Evolutionary conservation across 2,888 invertebrate species (phyloP).

Genomic region (Trichogramma dendrolimi): DNA sequence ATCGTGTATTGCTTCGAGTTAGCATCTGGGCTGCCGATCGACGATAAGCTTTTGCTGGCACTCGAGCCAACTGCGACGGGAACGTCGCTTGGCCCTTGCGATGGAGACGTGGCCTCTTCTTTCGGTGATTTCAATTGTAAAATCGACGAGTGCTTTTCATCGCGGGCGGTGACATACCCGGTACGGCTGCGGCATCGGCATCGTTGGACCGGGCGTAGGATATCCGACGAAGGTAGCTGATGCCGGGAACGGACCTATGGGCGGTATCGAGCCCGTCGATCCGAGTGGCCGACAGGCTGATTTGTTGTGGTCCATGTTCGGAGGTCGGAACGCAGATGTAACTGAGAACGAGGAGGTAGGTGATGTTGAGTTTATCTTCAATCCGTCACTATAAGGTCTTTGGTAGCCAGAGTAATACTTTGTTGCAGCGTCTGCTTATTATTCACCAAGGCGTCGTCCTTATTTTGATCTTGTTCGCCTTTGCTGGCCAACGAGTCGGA

Average conservation of each 20-base stretch:
- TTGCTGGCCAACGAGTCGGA: conserved; percentile 67
- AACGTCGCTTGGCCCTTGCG: conserved; percentile 15
- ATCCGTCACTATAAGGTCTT: conserved; percentile 34
- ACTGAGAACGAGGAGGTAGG: conserved; percentile 57
- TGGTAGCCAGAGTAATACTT: conserved; percentile 47
- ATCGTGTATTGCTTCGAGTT: conserved; percentile 78
- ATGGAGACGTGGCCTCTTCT: conserved; percentile 38
- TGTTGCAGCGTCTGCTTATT: conserved; percentile 31
- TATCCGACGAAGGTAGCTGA: conserved; percentile 73
- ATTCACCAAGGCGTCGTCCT: conserved; percentile 38
- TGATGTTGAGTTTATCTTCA: conserved; percentile 51
- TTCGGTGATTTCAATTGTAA: conserved; percentile 54
- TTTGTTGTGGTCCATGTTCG: conserved; percentile 61
- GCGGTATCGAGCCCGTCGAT: conserved; percentile 46
- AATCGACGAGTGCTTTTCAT: conserved; percentile 53
- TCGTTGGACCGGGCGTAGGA: conserved; percentile 54
- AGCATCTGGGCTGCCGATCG: conserved; percentile 53
- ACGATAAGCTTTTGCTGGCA: conserved; percentile 33
- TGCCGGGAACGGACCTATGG: conserved; percentile 63
- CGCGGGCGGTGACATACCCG: conserved; percentile 41
- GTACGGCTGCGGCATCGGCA: conserved; percentile 44
- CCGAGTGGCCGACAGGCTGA: conserved; percentile 42
- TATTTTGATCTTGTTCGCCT: conserved; percentile 57
- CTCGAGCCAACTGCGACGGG: conserved; percentile 32
- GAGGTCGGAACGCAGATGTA: conserved; percentile 77